Conservation (phyloP, 2,888 invertebrate genomes). For the Latrodectus elegans region DNA sequence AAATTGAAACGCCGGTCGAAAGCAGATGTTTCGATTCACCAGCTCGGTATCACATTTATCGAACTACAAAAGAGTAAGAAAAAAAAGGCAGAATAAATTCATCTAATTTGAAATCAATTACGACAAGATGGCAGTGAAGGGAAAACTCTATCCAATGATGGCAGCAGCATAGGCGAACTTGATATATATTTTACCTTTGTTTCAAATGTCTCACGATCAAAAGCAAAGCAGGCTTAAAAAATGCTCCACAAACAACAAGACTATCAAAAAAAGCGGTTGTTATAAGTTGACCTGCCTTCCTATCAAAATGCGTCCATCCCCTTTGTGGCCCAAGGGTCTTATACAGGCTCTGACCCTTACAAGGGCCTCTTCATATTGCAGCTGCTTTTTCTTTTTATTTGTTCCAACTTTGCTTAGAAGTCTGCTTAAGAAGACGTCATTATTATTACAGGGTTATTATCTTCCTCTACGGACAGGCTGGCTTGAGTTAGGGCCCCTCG, state of each 20-base stretch:
- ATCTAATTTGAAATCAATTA: slow-evolving; percentile 64
- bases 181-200: slow-evolving; percentile 66
- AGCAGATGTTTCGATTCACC: not conserved
- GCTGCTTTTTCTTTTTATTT: slow-evolving; percentile 23
- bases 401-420: not conserved
- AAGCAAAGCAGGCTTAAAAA: slow-evolving; percentile 11
- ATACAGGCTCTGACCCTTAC: not conserved
- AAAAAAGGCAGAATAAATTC: slow-evolving; percentile 46
- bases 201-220: slow-evolving; percentile 36
- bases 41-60: slow-evolving; percentile 1
- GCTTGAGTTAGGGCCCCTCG: not conserved
- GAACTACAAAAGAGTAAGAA: not conserved
- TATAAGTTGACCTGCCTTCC: slow-evolving; percentile 66
- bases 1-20: slow-evolving; percentile 1
- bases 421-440: slow-evolving; percentile 62
- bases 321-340: slow-evolving; percentile 36
- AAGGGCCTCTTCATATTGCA: slow-evolving; percentile 21
- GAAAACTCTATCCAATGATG: not conserved
- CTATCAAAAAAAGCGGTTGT: slow-evolving; percentile 38
- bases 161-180: slow-evolving; percentile 4
- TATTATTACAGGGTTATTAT: slow-evolving; percentile 64
- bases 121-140: not conserved
- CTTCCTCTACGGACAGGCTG: slow-evolving; percentile 10
- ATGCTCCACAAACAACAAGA: slow-evolving; percentile 13
- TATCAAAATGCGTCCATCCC: slow-evolving; percentile 66